These are phyloP conservation scores for Clarias macrocephalus DNA, from an alignment of 2,113 vertebrate genomes.

Conservation along the genomic window DNA sequence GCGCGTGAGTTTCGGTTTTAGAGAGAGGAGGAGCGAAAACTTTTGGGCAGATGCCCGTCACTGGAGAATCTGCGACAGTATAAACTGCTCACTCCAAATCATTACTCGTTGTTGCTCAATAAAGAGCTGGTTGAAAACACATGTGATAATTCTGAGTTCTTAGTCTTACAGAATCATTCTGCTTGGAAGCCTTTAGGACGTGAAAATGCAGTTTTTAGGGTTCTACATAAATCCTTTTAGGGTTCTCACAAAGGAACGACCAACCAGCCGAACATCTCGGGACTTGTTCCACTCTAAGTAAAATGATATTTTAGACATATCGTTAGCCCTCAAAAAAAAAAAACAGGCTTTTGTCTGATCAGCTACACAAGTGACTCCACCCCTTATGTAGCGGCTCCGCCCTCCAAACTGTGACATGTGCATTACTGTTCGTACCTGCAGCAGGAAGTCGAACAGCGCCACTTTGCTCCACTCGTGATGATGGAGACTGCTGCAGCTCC, in stretches of 20 bases:
- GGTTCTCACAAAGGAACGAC: background rate
- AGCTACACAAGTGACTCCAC: background rate
- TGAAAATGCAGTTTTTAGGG: background rate
- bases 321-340: background rate
- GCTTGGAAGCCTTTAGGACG: background rate
- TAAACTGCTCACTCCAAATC: background rate
- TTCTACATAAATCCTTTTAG: background rate
- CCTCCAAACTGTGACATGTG: background rate
- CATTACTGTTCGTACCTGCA: conserved; percentile 77
- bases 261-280: background rate
- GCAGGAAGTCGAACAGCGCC: conserved; percentile 91
- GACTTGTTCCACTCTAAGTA: background rate
- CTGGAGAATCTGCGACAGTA: too few relatives aligned
- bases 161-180: background rate
- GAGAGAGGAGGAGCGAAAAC: too few relatives aligned
- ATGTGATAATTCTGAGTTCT: background rate
- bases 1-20: too few relatives aligned
- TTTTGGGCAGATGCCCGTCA: too few relatives aligned
- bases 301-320: background rate
- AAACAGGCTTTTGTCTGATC: background rate
- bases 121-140: background rate
- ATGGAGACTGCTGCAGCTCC: conserved; percentile 83
- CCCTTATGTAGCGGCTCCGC: background rate
- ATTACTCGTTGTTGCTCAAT: background rate
- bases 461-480: conserved; percentile 93